A percentile compares a stretch with the other conserved stretches of the same genome.
Evolutionary conservation across 64 coral and sea anemone genomes (phyloP).

Genomic region (Exaiptasia diaphana): DNA sequence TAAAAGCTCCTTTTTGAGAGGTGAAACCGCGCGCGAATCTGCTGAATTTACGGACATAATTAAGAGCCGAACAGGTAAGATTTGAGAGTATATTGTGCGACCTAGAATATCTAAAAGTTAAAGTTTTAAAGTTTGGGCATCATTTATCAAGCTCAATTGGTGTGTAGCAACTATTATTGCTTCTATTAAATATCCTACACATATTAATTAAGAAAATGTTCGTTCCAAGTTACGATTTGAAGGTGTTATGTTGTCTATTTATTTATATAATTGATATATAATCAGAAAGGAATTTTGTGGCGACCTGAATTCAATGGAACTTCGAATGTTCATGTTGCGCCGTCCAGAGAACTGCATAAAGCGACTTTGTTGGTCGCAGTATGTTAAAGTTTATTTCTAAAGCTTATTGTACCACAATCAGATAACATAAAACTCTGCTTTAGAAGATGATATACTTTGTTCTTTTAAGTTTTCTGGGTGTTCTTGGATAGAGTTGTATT

Average conservation of each 20-base stretch:
- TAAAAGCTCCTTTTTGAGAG: background rate
- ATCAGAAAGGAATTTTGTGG: too few relatives aligned
- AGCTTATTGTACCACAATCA: background rate
- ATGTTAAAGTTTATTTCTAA: too few relatives aligned
- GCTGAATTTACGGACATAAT: background rate
- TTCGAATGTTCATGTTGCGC: too few relatives aligned
- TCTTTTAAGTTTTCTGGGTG: too few relatives aligned
- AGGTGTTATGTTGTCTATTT: background rate
- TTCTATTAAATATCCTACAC: background rate
- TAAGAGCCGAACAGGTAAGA: constrained; percentile 13
- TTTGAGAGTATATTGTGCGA: background rate
- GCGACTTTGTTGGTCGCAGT: background rate
- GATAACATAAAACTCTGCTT: background rate
- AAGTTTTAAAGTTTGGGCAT: background rate
- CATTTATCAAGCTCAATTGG: background rate
- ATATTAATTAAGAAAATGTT: background rate
- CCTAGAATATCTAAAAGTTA: background rate
- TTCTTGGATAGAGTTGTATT: too few relatives aligned
- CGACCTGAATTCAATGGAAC: too few relatives aligned
- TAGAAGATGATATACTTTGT: too few relatives aligned
- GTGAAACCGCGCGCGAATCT: background rate
- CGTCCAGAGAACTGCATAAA: too few relatives aligned
- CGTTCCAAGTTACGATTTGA: background rate
- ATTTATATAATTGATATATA: too few relatives aligned
- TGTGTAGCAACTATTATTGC: background rate